Base-by-base conservation (phyloP, 2,888 invertebrate genomes). In the Meta bourneti region DNA sequence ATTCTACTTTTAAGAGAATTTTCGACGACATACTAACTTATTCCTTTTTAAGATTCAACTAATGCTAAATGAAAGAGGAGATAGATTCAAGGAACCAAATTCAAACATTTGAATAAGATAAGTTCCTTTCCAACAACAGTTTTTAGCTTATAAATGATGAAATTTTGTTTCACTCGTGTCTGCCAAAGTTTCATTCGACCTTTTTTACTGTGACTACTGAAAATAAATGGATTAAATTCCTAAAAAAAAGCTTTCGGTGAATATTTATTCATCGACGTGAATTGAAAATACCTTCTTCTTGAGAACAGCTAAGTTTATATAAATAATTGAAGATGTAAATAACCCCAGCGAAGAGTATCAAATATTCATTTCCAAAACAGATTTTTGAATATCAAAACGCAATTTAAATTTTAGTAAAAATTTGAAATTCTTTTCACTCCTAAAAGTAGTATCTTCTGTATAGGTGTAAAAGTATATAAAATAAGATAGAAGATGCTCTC, bases 391-490 rank as follows among this genome's bases (percentile, higher is more conserved):
- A 51, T 82, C n/a, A 69, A 71, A 82, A 82, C 71, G 34, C 69
- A 51, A 82, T 82, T 82, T 82, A 49, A 61, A 82, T 51, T 82
- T 19, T 9, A 9, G 82, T 74, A 2, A 9, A 74, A 71, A 70
- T 69, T 6, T 0, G n/a, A 71, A 19, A 69, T 48, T 8, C 20
- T 34, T 78, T 19, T 19, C 20, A 52, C 54, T n/a, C 4, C 51
- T 78, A 51, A 82, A 72, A 69, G 13, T 61, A 16, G 20, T 2
- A 61, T 19, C 75, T 48, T 16, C 75, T 52, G 51, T 71, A n/a
- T n/a, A 72, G 51, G 13, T 72, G 52, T 49, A 20, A 51, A 82
- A 51, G 52, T 72, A 34, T 34, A 34, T 4, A 34, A 51, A 71
- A 82, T 82, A 52, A 6, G 71, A 11, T 7, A 72, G 49, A 82